These are phyloP conservation scores for Alectura lathami DNA, from an alignment of 2,113 vertebrate species.

Conservation along the genomic window DNA sequence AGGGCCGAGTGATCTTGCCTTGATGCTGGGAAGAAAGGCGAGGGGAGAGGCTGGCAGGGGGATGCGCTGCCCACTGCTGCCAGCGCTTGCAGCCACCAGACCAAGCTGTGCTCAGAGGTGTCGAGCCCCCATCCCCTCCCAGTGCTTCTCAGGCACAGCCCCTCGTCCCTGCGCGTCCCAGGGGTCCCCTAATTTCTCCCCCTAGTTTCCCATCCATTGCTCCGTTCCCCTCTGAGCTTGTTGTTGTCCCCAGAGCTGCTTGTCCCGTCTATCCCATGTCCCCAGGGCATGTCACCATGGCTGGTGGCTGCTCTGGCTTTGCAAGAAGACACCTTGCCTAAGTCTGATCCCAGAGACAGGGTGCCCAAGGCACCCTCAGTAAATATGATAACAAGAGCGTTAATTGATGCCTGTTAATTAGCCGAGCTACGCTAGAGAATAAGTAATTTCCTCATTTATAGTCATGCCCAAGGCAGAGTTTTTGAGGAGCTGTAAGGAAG, in stretches of 20 bases:
- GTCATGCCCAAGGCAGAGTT: neutral
- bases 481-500: neutral
- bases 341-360: neutral
- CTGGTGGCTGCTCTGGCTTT: neutral
- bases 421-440: neutral
- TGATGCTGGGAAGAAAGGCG: rapidly evolving
- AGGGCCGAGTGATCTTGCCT: neutral
- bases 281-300: neutral
- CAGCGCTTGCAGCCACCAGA: rapidly evolving
- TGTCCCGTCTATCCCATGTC: neutral
- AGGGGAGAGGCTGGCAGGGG: neutral
- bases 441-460: conserved; percentile 50
- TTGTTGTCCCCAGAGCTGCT: no score
- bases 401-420: conserved; percentile 56
- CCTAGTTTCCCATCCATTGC: neutral
- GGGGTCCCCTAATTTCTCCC: neutral
- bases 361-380: neutral
- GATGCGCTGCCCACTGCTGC: neutral
- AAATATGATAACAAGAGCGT: neutral
- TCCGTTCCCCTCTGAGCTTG: no score
- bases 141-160: rapidly evolving
- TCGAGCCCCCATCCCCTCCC: neutral
- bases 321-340: neutral
- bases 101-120: rapidly evolving
- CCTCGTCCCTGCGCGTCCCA: rapidly evolving